Base-by-base conservation (phyloP, 2,888 invertebrate species). In the Strigamia maritima region DNA sequence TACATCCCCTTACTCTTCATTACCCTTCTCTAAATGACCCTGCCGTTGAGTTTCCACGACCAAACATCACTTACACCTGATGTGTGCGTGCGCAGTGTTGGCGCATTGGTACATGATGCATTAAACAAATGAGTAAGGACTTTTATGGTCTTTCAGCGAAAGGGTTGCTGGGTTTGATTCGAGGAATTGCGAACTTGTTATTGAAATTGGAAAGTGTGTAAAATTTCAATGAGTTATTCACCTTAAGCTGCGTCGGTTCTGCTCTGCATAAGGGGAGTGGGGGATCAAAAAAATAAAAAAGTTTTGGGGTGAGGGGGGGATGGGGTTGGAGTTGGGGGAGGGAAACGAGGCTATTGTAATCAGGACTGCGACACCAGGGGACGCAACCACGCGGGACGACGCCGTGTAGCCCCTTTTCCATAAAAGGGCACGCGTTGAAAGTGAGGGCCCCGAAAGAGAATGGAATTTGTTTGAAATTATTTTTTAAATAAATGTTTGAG, bases 151-250 rank as follows among this genome's bases (percentile, higher is more conserved):
- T 60, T 60, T 8, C 6, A 3, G 8, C 44, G 44, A 44, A 44
- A 14, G 44, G 44, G 44, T n/a, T n/a, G 44, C 14, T 2, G 44
- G 8, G 2, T 44, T 44, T 2, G 44, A 44, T 44, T 44, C 44
- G 44, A 44, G 44, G 44, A 44, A 44, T 44, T 16, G 44, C 8
- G 16, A 44, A 44, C 44, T 44, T 44, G 44, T 44, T 44, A 44
- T 44, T 44, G 24, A 60, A 60, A 24, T 60, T 60, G 22, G 3
- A 60, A 60, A 60, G 22, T 60, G 22, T 60, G 60, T 24, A 8
- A 60, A 60, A 60, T 60, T 54, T 60, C 60, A 60, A 60, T 60
- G 60, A 60, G 60, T 60, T 60, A 60, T 60, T 60, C 60, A 60
- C 60, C 60, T 60, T 60, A 8, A 54, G 54, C 54, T n/a, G n/a